Evolutionary conservation across 2,113 vertebrate genomes (phyloP), one percentile per base, ranked within the genome.

Genomic region (Corythornis madagascariensis): DNA sequence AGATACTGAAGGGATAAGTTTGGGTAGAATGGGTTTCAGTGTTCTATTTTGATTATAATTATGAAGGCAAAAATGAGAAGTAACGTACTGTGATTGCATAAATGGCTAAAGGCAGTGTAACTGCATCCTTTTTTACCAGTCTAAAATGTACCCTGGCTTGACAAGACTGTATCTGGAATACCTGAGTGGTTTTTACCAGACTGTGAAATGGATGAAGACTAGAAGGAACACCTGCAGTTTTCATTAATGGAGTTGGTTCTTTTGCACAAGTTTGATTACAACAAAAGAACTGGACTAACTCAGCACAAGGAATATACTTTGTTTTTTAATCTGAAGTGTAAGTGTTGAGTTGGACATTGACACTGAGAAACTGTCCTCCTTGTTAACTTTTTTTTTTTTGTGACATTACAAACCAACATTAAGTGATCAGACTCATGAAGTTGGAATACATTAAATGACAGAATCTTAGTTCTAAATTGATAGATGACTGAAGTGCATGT

Each of bases 41-140:
- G 88, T 56, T 87, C 18, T 61, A 57, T 78, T 86, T 82, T 19
- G 10, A 50, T 94, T 93, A 24, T 66, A 66, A 87, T 85, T 90
- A 29, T 29, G 52, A 69, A 60, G 60, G 45, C 59, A 66, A 26
- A 81, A 84, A 61, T 38, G 57, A 86, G 60, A 71, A 90, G 29
- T 84, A 73, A 88, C 72, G 81, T 28, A 25, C 43, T 81, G 48
- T 61, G 90, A 67, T 63, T 63, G 83, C 43, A n/a, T 52, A 90
- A 94, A 86, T 71, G 48, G 38, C 72, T 88, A 10, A 77, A 64
- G 92, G 87, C 84, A 86, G 56, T 52, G 31, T 55, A 38, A 29
- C 52, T 45, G 38, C 7, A 13, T 29, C 43, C 38, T 77, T 0
- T 74, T 91, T 79, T 53, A 82, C 55, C 67, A 52, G 25, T 47